Evolutionary conservation across 2,113 vertebrate species (phyloP), one percentile per base, ranked within the genome.

Genomic region (Atrichornis clamosus): DNA sequence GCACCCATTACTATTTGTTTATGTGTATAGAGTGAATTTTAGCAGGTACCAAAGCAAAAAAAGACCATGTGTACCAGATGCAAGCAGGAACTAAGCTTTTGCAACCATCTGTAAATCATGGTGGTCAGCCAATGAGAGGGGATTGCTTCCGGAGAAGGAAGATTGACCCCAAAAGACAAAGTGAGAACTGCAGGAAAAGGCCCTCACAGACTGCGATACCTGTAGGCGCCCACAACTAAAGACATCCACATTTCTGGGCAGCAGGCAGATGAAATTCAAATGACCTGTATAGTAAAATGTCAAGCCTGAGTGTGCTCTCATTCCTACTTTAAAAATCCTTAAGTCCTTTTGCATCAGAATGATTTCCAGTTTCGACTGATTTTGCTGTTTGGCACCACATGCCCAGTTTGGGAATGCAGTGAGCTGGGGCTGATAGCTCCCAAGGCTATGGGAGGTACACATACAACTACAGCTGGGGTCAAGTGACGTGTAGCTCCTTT

Each of bases 181-280:
- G 16, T 21, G 47, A 64, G 21, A 85, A 37, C 19, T 74, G 22
- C 16, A 55, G 42, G 20, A 79, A 87, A 47, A 76, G 19, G 11
- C 6, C 21, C 60, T 72, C 32, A 21, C 14, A 53, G 27, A n/a
- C 26, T 24, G 16, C 9, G 13, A 21, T 15, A 58, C 42, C 73
- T 53, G 7, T 28, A 49, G 41, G 30, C 84, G 26, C 26, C 42
- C 55, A 60, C 7, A 42, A 30, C 0, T 7, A 30, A 41, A 55
- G 23, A 28, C 16, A 82, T 14, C 27, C 12, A 2, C 10, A 20
- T 35, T 79, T 49, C 70, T 67, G n/a, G 10, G 20, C 22, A 72
- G 16, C 0, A 0, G 27, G n/a, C 6, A 46, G 59, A 49, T 10
- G 20, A 89, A 67, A 77, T 9, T 2, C 6, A 0, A 68, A 60